Evolutionary conservation across 37 sponge, comb jelly and placozoan species (phyloP).

Genomic region (Corticium candelabrum): DNA sequence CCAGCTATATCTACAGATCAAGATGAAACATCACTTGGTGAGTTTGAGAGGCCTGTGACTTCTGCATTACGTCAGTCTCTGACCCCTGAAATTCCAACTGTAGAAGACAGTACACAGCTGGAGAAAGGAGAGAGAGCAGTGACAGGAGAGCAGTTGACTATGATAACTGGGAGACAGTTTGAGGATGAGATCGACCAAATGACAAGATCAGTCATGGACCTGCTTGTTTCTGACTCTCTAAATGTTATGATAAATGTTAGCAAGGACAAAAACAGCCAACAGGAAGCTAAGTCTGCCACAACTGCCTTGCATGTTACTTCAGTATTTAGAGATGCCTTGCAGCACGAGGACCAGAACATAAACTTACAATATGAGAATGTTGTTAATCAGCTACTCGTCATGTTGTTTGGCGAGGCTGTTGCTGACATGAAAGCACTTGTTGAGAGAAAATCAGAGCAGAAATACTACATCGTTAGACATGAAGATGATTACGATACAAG

Average conservation of each 20-base stretch:
- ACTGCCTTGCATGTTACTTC: not conserved
- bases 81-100: not conserved
- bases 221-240: not conserved
- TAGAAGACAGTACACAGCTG: not conserved
- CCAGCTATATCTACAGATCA: too few species aligned
- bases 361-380: not conserved
- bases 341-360: not conserved
- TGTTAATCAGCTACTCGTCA: not conserved
- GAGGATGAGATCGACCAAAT: not conserved
- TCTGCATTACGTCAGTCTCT: too few species aligned
- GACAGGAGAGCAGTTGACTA: not conserved
- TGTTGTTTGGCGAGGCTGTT: not conserved
- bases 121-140: not conserved
- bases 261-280: not conserved
- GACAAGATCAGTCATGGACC: not conserved
- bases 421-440: not conserved
- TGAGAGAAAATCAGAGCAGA: not conserved
- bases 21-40: too few species aligned
- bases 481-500: not conserved
- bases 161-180: not conserved
- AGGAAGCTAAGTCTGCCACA: not conserved
- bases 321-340: not conserved
- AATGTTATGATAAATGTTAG: not conserved
- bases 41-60: too few species aligned
- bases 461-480: too few species aligned